Evolutionary conservation across 2,797 vertebrate species (phyloP).

Genomic region (Micropoecilia bifurca): DNA sequence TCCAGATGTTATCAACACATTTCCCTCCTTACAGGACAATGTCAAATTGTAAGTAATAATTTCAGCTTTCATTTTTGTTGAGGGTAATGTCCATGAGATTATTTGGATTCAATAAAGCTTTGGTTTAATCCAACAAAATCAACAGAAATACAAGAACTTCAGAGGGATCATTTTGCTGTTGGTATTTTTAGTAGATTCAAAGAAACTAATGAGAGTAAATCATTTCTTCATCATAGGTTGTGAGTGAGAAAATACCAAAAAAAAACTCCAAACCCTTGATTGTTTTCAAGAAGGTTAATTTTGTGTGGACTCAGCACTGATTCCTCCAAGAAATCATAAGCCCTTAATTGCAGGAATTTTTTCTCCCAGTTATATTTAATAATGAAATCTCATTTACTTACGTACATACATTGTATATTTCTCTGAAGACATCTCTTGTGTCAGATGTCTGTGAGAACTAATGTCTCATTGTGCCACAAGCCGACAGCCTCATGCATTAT

Average conservation of each 20-base stretch:
- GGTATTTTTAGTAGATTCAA: neutral
- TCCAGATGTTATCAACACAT: constrained; percentile 69
- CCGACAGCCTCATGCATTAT: constrained; percentile 61
- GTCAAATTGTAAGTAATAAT: constrained; percentile 71
- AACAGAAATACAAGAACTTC: neutral
- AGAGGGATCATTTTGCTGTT: neutral
- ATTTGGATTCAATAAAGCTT: neutral
- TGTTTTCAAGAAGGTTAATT: neutral
- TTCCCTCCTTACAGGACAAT: constrained; percentile 73
- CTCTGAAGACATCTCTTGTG: constrained; percentile 27
- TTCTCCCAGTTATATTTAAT: neutral
- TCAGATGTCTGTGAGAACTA: constrained; percentile 29
- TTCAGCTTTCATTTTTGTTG: neutral
- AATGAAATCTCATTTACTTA: constrained; percentile 13
- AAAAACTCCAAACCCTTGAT: neutral
- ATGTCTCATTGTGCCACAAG: constrained; percentile 34
- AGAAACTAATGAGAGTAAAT: neutral
- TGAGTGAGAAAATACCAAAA: neutral
- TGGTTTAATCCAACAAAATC: neutral
- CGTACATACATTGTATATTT: neutral
- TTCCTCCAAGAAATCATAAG: neutral
- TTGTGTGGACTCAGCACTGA: neutral
- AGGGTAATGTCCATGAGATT: neutral
- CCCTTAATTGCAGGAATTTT: constrained; percentile 11
- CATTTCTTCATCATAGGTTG: neutral